These are phyloP conservation scores for Thunnus thynnus DNA, from an alignment of 2,113 vertebrate species.

Conservation along the genomic window DNA sequence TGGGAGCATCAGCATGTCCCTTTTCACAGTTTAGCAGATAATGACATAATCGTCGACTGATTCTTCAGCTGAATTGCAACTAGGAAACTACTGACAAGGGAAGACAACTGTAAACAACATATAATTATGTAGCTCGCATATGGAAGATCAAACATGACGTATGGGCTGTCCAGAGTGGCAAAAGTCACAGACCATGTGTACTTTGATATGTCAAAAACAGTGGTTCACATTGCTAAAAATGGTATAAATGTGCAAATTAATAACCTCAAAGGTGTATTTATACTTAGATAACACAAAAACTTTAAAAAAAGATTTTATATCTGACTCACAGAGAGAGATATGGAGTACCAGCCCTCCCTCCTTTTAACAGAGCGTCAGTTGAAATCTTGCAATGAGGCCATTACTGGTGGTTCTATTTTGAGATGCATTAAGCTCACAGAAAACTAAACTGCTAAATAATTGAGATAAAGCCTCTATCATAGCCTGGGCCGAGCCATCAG, in stretches of 20 bases:
- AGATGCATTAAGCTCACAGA: constrained; percentile 76
- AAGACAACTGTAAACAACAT: not conserved
- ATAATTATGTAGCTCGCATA: not conserved
- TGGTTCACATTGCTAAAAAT: not conserved
- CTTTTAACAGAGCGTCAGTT: constrained; percentile 46
- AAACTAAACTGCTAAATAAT: constrained; percentile 81
- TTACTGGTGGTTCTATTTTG: constrained; percentile 77
- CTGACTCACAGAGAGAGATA: constrained; percentile 5
- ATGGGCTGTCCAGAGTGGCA: not conserved
- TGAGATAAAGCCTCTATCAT: constrained; percentile 68
- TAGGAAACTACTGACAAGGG: not conserved
- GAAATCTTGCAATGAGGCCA: constrained; percentile 71
- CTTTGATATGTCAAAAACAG: not conserved
- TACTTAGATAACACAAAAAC: not conserved
- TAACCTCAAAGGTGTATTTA: not conserved
- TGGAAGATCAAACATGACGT: not conserved
- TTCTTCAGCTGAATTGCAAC: constrained; percentile 12
- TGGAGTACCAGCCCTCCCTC: constrained; percentile 17
- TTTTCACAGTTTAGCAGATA: constrained; percentile 39
- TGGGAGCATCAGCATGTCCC: constrained; percentile 15
- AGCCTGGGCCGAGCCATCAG: constrained; percentile 23
- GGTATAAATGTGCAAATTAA: not conserved
- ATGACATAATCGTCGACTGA: constrained; percentile 40
- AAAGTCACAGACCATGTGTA: not conserved
- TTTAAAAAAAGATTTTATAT: not conserved